Evolutionary conservation across 2,888 invertebrate species (phyloP).

Genomic region (Amphiduros pacificus): DNA sequence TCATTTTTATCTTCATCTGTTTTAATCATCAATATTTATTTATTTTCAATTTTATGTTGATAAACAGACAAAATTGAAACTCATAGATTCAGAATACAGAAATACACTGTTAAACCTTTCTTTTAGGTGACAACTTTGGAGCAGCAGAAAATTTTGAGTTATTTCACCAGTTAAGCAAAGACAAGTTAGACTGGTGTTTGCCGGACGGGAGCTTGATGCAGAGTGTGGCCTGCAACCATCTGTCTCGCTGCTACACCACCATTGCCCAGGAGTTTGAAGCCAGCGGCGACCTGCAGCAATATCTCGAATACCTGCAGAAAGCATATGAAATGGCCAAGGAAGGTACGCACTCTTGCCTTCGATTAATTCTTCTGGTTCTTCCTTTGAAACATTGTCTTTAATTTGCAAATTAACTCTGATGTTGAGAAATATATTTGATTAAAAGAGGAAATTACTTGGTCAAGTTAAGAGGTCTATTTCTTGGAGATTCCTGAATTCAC

Average conservation of each 20-base stretch:
- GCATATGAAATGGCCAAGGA: slow-evolving; percentile 54
- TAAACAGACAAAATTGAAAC: too few species aligned
- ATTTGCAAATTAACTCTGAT: too few species aligned
- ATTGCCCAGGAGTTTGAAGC: slow-evolving; percentile 40
- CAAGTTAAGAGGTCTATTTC: too few species aligned
- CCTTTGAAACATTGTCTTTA: too few species aligned
- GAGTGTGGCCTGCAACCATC: slow-evolving; percentile 49
- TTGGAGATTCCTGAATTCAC: not conserved
- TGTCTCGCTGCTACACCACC: slow-evolving; percentile 49
- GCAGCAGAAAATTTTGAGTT: slow-evolving; percentile 55
- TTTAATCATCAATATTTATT: not conserved
- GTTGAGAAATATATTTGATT: too few species aligned
- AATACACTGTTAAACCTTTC: not conserved
- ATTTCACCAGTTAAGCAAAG: slow-evolving; percentile 44
- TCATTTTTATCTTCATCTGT: not conserved
- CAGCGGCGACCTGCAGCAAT: slow-evolving; percentile 33
- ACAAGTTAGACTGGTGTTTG: slow-evolving; percentile 44
- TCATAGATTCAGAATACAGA: too few species aligned
- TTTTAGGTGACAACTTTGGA: slow-evolving; percentile 42
- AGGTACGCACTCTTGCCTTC: too few species aligned
- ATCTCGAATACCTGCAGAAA: slow-evolving; percentile 47
- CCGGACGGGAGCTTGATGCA: slow-evolving; percentile 41
- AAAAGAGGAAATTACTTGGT: too few species aligned
- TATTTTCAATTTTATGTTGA: not conserved
- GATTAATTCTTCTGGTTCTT: too few species aligned